phyloP scores from a whole-genome alignment of 1,140 invertebrate genomes.

The Saccostrea glomerata region DNA sequence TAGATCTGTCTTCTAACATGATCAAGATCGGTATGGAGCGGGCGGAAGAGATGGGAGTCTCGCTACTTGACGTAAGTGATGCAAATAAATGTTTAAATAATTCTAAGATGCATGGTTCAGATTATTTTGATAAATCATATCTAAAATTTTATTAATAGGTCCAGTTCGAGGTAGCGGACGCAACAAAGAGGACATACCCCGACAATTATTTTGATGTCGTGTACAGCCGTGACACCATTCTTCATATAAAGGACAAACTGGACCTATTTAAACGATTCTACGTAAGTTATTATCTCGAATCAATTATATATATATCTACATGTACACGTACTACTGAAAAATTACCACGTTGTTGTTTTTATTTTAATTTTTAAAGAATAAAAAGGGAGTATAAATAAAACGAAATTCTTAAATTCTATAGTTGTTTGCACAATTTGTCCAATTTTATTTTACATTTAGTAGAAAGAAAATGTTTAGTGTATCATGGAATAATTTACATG shows the following conservation, averaged over 20 bases:
- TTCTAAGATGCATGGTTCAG: neutral
- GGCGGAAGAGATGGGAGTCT: conserved; percentile 67
- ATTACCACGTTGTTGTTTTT: too few species aligned
- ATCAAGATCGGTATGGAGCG: conserved; percentile 81
- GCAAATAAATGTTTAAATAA: too few species aligned
- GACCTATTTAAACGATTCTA: conserved; percentile 81
- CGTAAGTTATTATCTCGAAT: conserved; percentile 75
- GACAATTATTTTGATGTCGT: conserved; percentile 82
- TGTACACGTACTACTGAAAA: too few species aligned
- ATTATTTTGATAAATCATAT: neutral
- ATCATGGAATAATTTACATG: too few species aligned
- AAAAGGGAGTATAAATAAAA: too few species aligned
- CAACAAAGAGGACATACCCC: conserved; percentile 80
- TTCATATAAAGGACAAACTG: conserved; percentile 83
- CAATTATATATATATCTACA: neutral
- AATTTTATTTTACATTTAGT: too few species aligned
- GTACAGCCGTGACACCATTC: conserved; percentile 83
- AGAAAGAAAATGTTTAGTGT: too few species aligned
- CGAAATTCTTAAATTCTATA: too few species aligned
- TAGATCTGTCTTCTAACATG: conserved; percentile 84
- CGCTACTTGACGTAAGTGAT: conserved; percentile 9
- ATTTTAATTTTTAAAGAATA: too few species aligned
- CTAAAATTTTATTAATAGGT: conserved; percentile 60
- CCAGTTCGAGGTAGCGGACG: conserved; percentile 79
- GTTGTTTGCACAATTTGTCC: too few species aligned